A percentile compares a stretch with the other conserved stretches of the same genome.
phyloP scores from a whole-genome alignment of 2,888 invertebrate genomes.

The Anarsia innoxiella region DNA sequence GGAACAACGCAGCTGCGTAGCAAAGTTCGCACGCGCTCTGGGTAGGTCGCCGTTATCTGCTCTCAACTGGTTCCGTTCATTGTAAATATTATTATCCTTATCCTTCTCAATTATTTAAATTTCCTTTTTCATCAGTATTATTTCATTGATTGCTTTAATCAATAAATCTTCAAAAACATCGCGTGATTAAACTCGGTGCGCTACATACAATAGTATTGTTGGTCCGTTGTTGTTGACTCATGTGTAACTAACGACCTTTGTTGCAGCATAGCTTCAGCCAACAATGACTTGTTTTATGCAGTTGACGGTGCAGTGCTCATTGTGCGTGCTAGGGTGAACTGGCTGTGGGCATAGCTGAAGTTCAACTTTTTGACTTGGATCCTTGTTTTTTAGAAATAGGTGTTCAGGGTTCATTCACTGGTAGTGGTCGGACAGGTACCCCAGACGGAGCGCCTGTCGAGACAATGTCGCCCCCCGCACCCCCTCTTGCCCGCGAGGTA shows the following conservation, averaged over 20 bases:
- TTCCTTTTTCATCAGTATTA: too few species aligned
- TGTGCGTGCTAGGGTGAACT: not conserved
- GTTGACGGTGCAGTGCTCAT: conserved; percentile 8
- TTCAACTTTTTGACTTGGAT: conserved; percentile 8
- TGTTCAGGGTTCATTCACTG: conserved; percentile 40
- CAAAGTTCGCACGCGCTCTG: conserved; percentile 24
- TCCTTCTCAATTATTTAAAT: too few species aligned
- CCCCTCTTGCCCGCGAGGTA: conserved; percentile 21
- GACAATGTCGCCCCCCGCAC: conserved; percentile 38
- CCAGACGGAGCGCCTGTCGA: conserved; percentile 34
- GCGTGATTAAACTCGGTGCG: not conserved
- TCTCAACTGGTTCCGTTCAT: conserved; percentile 19
- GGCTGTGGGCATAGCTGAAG: too few species aligned
- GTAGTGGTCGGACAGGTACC: conserved; percentile 41
- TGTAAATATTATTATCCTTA: too few species aligned
- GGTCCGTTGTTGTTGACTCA: conserved; percentile 11
- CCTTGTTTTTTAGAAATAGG: conserved; percentile 3
- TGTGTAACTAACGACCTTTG: conserved; percentile 21
- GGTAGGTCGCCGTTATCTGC: conserved; percentile 19
- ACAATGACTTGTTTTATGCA: conserved; percentile 15
- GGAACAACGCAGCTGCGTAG: conserved; percentile 16
- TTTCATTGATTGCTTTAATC: too few species aligned
- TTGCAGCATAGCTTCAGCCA: conserved; percentile 13
- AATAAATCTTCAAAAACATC: too few species aligned
- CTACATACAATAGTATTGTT: conserved; percentile 11